Percentiles rank a stretch among this genome's conserved stretches.
phyloP scores from a whole-genome alignment of 1,140 invertebrate genomes.

The Drosophila novamexicana region DNA sequence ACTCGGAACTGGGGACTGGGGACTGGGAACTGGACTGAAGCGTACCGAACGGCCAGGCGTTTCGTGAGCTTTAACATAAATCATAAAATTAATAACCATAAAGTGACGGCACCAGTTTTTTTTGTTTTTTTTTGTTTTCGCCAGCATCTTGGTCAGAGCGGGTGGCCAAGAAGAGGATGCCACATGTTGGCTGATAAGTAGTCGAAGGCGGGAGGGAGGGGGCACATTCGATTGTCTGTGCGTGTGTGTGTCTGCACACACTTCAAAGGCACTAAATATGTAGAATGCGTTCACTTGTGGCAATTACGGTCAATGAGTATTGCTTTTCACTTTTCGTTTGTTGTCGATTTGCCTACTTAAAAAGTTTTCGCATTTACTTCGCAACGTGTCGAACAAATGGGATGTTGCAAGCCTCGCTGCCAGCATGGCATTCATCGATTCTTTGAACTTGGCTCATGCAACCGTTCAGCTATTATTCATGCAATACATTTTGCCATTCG shows the following conservation, averaged over 20 bases:
- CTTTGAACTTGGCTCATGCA: conserved; percentile 63
- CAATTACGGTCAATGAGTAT: conserved; percentile 48
- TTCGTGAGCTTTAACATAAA: conserved; percentile 81
- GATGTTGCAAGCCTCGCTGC: conserved; percentile 39
- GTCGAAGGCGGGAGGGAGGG: background rate
- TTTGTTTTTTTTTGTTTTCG: too few species aligned
- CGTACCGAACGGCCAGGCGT: conserved; percentile 20
- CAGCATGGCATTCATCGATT: conserved; percentile 24
- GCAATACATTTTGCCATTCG: background rate
- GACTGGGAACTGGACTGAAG: too few species aligned
- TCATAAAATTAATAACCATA: conserved; percentile 84
- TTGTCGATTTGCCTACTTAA: conserved; percentile 41
- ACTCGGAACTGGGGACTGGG: too few species aligned
- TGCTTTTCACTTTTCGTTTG: conserved; percentile 32
- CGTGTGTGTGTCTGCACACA: conserved; percentile 20
- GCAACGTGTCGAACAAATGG: conserved; percentile 1
- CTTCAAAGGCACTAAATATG: conserved; percentile 62
- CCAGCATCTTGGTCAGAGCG: conserved; percentile 64
- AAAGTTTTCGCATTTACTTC: conserved; percentile 23
- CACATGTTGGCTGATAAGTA: background rate
- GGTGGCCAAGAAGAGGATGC: conserved; percentile 48
- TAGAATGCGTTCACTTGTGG: conserved; percentile 13
- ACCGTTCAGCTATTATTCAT: conserved; percentile 16
- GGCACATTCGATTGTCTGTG: conserved; percentile 9
- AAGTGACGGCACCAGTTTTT: conserved; percentile 79